Percentiles rank a stretch among this genome's conserved stretches.
Evolutionary conservation across 2,113 vertebrate species (phyloP).

Genomic region (Saimiri boliviensis): DNA sequence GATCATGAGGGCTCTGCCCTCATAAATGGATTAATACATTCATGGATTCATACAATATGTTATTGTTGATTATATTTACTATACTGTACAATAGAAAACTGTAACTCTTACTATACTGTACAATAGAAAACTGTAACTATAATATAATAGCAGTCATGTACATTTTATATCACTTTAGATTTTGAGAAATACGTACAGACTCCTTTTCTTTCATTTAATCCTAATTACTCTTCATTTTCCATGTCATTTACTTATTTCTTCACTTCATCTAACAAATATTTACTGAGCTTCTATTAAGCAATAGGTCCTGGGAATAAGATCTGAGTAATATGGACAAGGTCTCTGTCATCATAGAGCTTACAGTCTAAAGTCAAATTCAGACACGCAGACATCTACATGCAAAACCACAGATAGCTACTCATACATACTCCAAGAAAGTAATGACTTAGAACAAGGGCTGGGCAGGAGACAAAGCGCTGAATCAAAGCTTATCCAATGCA

Average conservation of each 20-base stretch:
- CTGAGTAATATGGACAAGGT: background rate
- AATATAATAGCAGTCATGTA: too few species aligned
- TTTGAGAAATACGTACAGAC: background rate
- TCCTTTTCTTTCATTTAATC: too few species aligned
- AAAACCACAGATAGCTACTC: background rate
- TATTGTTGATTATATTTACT: too few species aligned
- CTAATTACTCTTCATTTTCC: too few species aligned
- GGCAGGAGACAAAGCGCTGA: too few species aligned
- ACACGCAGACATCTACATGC: background rate
- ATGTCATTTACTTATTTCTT: background rate
- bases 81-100: too few species aligned
- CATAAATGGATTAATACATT: too few species aligned
- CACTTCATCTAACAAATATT: background rate
- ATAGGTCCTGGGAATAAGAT: background rate
- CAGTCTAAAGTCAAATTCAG: background rate
- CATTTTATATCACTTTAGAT: background rate
- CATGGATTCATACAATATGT: too few species aligned
- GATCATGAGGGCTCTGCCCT: too few species aligned
- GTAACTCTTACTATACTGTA: too few species aligned
- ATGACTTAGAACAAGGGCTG: background rate
- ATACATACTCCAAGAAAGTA: background rate
- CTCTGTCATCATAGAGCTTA: background rate
- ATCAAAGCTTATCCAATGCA: background rate
- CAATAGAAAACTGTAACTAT: too few species aligned
- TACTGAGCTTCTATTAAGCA: background rate